Percentiles rank a stretch among this genome's conserved stretches.
phyloP scores from a whole-genome alignment of 1,140 invertebrate species.

The Platorchestia sp. region DNA sequence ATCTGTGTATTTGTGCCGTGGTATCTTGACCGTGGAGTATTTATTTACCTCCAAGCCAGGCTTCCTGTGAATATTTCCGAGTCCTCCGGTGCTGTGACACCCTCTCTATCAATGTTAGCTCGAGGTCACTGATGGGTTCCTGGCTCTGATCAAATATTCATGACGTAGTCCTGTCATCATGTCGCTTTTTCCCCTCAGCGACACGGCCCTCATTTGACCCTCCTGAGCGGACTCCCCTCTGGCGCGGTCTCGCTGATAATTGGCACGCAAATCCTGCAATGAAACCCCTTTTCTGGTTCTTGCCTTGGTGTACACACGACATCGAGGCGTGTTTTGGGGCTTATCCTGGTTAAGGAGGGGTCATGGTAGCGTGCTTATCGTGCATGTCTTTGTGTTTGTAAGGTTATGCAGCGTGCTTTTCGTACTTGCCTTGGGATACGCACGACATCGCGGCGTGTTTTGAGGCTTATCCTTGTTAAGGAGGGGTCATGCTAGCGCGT shows the following conservation, averaged over 20 bases:
- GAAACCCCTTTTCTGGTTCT: not conserved
- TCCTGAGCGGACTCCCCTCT: not conserved
- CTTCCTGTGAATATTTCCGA: not conserved
- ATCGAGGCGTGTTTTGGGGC: not conserved
- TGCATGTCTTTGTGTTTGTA: not conserved
- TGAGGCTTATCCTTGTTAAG: not conserved
- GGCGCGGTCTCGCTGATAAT: not conserved
- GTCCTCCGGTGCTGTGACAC: not conserved
- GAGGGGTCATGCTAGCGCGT: not conserved
- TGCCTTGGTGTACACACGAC: not conserved
- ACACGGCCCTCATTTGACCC: slow-evolving; percentile 4
- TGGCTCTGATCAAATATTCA: slow-evolving; percentile 46
- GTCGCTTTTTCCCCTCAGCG: slow-evolving; percentile 31
- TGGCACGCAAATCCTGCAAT: slow-evolving; percentile 28
- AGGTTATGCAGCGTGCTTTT: not conserved
- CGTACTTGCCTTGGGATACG: not conserved
- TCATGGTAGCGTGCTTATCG: not conserved
- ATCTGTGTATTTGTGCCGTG: not conserved
- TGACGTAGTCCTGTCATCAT: not conserved
- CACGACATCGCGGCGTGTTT: not conserved
- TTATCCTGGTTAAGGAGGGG: not conserved
- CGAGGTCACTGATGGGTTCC: slow-evolving; percentile 12
- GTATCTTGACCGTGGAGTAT: not conserved
- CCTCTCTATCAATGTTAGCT: slow-evolving; percentile 10
- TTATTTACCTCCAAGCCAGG: not conserved